Base-by-base conservation (phyloP, 2,113 vertebrate species). In the Euleptes europaea region DNA sequence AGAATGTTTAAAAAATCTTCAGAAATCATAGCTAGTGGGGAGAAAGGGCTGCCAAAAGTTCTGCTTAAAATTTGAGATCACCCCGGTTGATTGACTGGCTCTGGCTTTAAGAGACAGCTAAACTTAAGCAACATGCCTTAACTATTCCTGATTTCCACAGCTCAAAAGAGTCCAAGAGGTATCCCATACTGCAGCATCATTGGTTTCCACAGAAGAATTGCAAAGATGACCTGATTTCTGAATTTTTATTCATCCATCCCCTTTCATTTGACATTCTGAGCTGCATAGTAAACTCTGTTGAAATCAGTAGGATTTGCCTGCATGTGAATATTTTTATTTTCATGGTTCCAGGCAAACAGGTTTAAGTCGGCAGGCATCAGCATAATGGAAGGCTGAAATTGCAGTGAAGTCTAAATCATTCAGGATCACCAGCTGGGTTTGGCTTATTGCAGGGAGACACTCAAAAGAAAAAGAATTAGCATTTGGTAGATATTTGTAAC, bases 311-410 rank as follows among this genome's bases (percentile, higher is more conserved):
- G 44, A 78, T 84, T 77, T 78, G 49, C 47, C 44, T 70, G 8
- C 44, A 70, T n/a, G 63, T 70, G 21, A 54, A 80, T 47, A 66
- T 69, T 33, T 80, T 49, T 57, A 71, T 31, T 40, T 31, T 60
- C 23, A 42, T 72, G 35, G 2, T 82, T 72, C 69, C 35, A 57
- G 69, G 33, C 26, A 71, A 71, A 79, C 5, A 70, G 21, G 33
- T 71, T 54, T 71, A 54, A 78, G 28, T 21, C 0, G 80, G 84
- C 87, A 89, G 17, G 19, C 78, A 74, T 77, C 78, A 84, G 40
- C 38, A 31, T 82, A 74, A 13, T n/a, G 65, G 69, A 86, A 60
- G 86, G 23, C 69, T 84, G 49, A 85, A 60, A 42, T 70, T 88
- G 72, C 84, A 82, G 60, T 38, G 60, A 83, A 90, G 26, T 54